Percentiles rank a stretch among this genome's conserved stretches.
Evolutionary conservation across 2,797 vertebrate species (phyloP).

Genomic region (Pseudopleuronectes americanus): DNA sequence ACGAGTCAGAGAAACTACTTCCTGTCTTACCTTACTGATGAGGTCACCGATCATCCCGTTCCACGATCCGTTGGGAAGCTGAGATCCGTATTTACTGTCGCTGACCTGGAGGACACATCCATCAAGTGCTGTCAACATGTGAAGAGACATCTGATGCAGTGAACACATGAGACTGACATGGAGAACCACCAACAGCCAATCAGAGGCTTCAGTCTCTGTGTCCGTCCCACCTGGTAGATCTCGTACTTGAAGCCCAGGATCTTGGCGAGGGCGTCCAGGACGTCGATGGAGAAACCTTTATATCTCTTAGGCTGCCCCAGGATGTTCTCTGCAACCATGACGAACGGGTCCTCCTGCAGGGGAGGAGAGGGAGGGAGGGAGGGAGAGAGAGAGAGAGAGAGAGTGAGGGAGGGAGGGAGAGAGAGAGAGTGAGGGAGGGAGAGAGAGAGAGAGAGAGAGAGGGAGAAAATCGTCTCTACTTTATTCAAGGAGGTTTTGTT

Average conservation of each 20-base stretch:
- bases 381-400: background rate
- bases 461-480: too few relatives aligned
- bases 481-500: too few relatives aligned
- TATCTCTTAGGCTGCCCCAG: conserved; percentile 97
- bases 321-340: conserved; percentile 99
- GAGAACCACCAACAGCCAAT: too few relatives aligned
- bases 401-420: too few relatives aligned
- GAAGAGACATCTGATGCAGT: too few relatives aligned
- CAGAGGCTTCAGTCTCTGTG: background rate
- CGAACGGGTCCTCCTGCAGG: conserved; percentile 95
- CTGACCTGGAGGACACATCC: conserved; percentile 85
- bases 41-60: conserved; percentile 99
- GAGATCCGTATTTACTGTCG: conserved; percentile 95
- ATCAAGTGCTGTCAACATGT: background rate
- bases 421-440: too few relatives aligned
- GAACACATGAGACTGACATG: too few relatives aligned
- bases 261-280: conserved; percentile 93
- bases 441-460: too few relatives aligned
- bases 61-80: conserved; percentile 95
- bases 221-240: conserved; percentile 87
- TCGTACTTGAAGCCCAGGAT: conserved; percentile 97
- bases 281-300: conserved; percentile 97
- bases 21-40: conserved; percentile 90
- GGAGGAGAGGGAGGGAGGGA: too few relatives aligned
- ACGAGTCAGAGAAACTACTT: too few relatives aligned